A percentile compares a stretch with the other conserved stretches of the same genome.
phyloP scores from a whole-genome alignment of 1,140 invertebrate species.

The Pseudomyrmex pallidus region DNA sequence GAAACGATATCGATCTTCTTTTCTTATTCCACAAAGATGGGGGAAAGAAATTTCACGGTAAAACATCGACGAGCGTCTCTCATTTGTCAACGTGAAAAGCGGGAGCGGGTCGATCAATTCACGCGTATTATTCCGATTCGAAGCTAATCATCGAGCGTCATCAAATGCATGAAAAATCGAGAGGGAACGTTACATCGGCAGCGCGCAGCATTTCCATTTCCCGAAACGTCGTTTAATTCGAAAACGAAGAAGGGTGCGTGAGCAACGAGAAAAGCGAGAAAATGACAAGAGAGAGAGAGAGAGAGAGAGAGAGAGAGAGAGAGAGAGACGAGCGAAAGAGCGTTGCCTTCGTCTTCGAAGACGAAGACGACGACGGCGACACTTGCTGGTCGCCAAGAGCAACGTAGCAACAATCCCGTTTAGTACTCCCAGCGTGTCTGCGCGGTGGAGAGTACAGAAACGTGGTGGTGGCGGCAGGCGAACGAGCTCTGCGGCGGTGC shows the following conservation, averaged over 20 bases:
- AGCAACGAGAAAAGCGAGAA: not conserved
- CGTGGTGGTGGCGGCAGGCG: constrained; percentile 32
- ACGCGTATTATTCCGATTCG: constrained; percentile 39
- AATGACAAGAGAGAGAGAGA: not conserved
- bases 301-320: not conserved
- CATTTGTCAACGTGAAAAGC: constrained; percentile 32
- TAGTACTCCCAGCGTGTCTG: constrained; percentile 77
- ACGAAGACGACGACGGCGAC: constrained; percentile 71
- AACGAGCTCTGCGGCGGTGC: constrained; percentile 58
- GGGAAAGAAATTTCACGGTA: constrained; percentile 18
- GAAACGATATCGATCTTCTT: constrained; percentile 26
- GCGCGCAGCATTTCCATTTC: constrained; percentile 20
- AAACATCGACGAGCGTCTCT: constrained; percentile 25
- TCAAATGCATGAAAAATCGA: constrained; percentile 13
- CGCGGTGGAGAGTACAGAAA: constrained; percentile 65
- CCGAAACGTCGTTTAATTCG: constrained; percentile 31
- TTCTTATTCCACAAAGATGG: not conserved
- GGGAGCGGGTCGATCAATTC: constrained; percentile 32
- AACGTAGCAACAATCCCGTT: constrained; percentile 82
- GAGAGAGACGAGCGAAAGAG: constrained; percentile 19
- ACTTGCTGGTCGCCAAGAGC: constrained; percentile 82
- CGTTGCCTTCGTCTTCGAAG: constrained; percentile 61
- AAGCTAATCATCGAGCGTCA: constrained; percentile 35
- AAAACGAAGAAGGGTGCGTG: constrained; percentile 52
- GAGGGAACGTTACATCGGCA: not conserved